phyloP scores from a whole-genome alignment of 2,113 vertebrate genomes.

The Lophius piscatorius region DNA sequence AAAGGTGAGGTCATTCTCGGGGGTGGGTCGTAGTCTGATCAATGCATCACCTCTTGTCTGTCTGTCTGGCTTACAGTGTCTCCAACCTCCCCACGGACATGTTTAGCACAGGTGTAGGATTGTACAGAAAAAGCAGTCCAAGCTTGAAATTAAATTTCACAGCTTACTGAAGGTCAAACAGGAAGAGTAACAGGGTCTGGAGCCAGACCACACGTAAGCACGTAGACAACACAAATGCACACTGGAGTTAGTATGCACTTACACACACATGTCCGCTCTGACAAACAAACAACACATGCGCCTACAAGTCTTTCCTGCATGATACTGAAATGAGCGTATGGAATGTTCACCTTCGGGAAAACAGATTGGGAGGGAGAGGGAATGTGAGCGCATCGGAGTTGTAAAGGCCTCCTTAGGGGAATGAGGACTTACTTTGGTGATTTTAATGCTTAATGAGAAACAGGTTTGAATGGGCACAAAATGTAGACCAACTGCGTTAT shows the following conservation, averaged over 20 bases:
- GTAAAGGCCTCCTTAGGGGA: conserved; percentile 63
- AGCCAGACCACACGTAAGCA: conserved; percentile 53
- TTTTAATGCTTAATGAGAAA: conserved; percentile 74
- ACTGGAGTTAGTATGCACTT: conserved; percentile 11
- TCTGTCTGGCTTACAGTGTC: no score
- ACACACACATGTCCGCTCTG: conserved; percentile 18
- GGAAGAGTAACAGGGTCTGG: conserved; percentile 32
- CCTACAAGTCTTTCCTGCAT: conserved; percentile 53
- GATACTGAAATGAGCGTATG: conserved; percentile 52
- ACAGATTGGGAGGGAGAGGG: conserved; percentile 27
- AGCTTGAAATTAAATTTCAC: conserved; percentile 67
- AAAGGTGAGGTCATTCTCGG: conserved; percentile 50
- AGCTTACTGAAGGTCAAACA: conserved; percentile 57
- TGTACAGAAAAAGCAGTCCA: conserved; percentile 29
- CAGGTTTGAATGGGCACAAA: conserved; percentile 68
- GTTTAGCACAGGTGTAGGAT: conserved; percentile 51
- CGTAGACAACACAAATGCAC: conserved; percentile 22
- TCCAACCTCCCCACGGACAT: conserved; percentile 4
- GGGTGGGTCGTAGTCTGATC: conserved; percentile 34
- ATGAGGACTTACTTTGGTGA: conserved; percentile 41
- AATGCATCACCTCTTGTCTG: conserved; percentile 21
- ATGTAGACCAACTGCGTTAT: no score
- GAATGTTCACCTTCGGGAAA: conserved; percentile 70
- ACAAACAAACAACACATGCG: conserved; percentile 71
- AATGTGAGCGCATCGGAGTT: conserved; percentile 45